These are phyloP conservation scores for Datnioides undecimradiatus DNA, from an alignment of 2,113 vertebrate species.

Conservation along the genomic window DNA sequence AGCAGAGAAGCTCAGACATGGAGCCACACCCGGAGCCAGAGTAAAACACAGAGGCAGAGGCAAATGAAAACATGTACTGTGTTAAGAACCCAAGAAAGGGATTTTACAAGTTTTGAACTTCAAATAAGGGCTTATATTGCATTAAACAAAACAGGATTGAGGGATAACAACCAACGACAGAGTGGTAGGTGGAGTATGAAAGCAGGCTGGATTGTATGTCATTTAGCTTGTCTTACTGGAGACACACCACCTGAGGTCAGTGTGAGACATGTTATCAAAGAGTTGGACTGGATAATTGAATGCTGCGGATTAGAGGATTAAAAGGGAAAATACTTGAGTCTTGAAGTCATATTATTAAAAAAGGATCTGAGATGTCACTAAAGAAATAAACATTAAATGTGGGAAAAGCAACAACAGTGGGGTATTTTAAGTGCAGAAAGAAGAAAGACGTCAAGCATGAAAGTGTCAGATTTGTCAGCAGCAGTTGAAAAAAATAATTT, in stretches of 20 bases:
- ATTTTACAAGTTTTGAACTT: slow-evolving; percentile 23
- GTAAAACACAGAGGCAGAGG: slow-evolving; percentile 24
- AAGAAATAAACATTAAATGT: not conserved
- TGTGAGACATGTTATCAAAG: slow-evolving; percentile 64
- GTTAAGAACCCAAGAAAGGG: not conserved
- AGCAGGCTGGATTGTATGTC: not conserved
- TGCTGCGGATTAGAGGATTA: slow-evolving; percentile 1
- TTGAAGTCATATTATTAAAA: not conserved
- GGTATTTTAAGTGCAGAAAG: not conserved
- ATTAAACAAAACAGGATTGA: slow-evolving; percentile 23
- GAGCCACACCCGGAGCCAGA: slow-evolving; percentile 42
- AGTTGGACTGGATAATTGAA: not conserved
- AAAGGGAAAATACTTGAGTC: not conserved
- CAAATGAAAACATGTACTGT: slow-evolving; percentile 48
- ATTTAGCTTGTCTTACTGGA: slow-evolving; percentile 69
- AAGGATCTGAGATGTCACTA: not conserved
- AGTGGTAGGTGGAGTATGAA: slow-evolving; percentile 11
- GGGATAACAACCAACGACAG: not conserved
- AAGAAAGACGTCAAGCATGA: not conserved
- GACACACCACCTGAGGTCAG: slow-evolving; percentile 82
- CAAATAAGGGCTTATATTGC: slow-evolving; percentile 5
- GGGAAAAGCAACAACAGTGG: not conserved
- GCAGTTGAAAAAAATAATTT: not conserved
- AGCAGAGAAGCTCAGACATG: slow-evolving; percentile 26
- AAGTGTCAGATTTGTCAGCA: not conserved